Evolutionary conservation across 1,140 invertebrate genomes (phyloP), one percentile per base, ranked within the genome.

Genomic region (Trichonephila inaurata): DNA sequence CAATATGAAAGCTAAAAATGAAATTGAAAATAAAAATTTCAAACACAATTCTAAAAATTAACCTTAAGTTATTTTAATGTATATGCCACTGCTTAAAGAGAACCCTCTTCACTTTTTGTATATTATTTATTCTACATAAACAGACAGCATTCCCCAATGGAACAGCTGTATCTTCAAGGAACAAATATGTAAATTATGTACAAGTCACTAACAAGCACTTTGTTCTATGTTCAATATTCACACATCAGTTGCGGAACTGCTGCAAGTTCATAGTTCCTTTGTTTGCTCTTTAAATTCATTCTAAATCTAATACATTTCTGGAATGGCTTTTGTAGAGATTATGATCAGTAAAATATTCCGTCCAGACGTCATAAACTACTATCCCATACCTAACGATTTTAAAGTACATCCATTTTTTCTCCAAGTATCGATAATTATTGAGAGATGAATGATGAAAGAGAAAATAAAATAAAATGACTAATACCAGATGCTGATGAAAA

Each of bases 151-250:
- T 85, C 61, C 58, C 51, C 44, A 92, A 87, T 18, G 60, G 40
- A 40, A 40, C 64, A 87, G 82, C 62, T 72, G 58, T 60, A 86
- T 77, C 87, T 92, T 87, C 51, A 86, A 92, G 83, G 91, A 92
- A 92, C 64, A 85, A 85, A 92, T 92, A 92, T 44, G 60, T 83
- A 87, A 87, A 92, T 85, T 92, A 92, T 92, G 40, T 92, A 92
- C 91, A 92, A 90, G 33, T 87, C 64, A 87, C 91, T 92, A 86
- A 85, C 82, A 92, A 92, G 91, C 91, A 92, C 91, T 92, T 92
- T 92, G 91, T 92, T 87, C 91, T 92, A 92, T 92, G 91, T 92
- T 69, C 91, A 92, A 33, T 92, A 92, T 86, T 92, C 91, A 92
- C 91, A 92, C 62, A 72, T 92, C 61, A 92, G 81, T 28, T 69